Percentiles rank a stretch among this genome's conserved stretches.
phyloP scores from a whole-genome alignment of 1,140 invertebrate species.

The Listronotus oregonensis region DNA sequence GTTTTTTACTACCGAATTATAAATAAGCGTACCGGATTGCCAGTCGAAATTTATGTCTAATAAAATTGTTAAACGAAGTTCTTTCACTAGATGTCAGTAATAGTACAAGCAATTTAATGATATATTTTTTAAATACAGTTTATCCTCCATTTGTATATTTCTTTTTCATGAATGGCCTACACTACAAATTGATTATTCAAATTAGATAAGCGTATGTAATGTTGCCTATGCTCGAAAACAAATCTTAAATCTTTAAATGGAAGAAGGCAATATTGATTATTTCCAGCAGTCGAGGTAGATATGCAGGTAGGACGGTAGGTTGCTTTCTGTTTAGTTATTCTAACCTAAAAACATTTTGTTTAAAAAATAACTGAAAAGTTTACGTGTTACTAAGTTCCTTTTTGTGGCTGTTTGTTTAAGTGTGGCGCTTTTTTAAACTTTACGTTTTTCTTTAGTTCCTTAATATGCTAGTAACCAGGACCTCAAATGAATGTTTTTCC shows the following conservation, averaged over 20 bases:
- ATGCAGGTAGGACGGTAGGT: conserved; percentile 41
- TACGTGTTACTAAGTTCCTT: conserved; percentile 16
- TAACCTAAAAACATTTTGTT: conserved; percentile 41
- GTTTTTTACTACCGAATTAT: too few relatives aligned
- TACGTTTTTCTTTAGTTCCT: conserved; percentile 4
- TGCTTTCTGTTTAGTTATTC: conserved; percentile 41
- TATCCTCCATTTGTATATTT: too few relatives aligned
- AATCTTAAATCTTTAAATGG: conserved; percentile 30
- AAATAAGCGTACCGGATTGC: too few relatives aligned
- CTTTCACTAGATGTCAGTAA: too few relatives aligned
- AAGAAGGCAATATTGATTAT: conserved; percentile 45
- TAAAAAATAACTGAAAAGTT: conserved; percentile 17
- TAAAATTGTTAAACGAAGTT: too few relatives aligned
- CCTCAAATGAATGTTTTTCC: conserved; percentile 40
- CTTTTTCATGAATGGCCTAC: too few relatives aligned
- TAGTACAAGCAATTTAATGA: too few relatives aligned
- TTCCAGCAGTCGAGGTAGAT: conserved; percentile 34
- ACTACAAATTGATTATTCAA: too few relatives aligned
- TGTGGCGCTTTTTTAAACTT: conserved; percentile 14
- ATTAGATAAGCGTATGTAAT: too few relatives aligned
- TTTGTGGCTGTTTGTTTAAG: conserved; percentile 26
- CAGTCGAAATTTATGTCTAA: too few relatives aligned
- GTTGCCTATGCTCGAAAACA: conserved; percentile 1
- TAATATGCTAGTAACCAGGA: conserved; percentile 41
- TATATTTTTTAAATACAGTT: too few relatives aligned